Evolutionary conservation across 2,888 invertebrate genomes (phyloP), one percentile per base, ranked within the genome.

Genomic region (Argyresthia albistria): DNA sequence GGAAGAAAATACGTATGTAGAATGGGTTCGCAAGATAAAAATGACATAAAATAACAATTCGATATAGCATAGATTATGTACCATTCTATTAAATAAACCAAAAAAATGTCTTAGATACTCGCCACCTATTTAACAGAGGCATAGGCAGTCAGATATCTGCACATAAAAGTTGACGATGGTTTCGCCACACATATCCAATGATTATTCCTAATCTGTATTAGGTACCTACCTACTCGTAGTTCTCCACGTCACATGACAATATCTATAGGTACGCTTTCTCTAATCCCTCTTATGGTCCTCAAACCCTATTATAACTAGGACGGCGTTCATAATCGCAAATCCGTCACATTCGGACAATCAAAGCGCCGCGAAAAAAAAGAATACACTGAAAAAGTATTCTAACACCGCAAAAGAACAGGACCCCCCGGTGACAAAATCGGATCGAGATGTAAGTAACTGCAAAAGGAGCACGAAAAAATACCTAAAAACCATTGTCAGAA

Each of bases 311-410:
- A 66, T 65, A 4, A 14, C 62, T 56, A 56, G 42, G 76, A 75
- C 65, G 65, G 65, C 64, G 63, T 68, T 64, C 25, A 25, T 70
- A 72, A 70, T 73, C 74, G 72, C 76, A 79, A 77, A 80, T 79
- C 79, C 76, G 71, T 77, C 76, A 75, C 76, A 78, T 76, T 80
- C 73, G 74, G 79, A 80, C 82, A 81, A 80, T 80, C 79, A 76
- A 76, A 76, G 67, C 52, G 61, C 60, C 72, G 73, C 70, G 69
- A 70, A 70, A 70, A 76, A 68, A 66, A 67, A n/a, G n/a, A n/a
- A 65, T 68, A 69, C 62, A 67, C 67, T 73, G 75, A 73, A 73
- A 73, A 69, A 74, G 76, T 74, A 74, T 74, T 80, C 76, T 80
- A 80, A 76, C 58, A 64, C 63, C 67, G 58, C 53, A 50, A 42